Percentiles rank a stretch among this genome's conserved stretches.
phyloP scores from a whole-genome alignment of 2,888 invertebrate species.

The Xanthia togata region DNA sequence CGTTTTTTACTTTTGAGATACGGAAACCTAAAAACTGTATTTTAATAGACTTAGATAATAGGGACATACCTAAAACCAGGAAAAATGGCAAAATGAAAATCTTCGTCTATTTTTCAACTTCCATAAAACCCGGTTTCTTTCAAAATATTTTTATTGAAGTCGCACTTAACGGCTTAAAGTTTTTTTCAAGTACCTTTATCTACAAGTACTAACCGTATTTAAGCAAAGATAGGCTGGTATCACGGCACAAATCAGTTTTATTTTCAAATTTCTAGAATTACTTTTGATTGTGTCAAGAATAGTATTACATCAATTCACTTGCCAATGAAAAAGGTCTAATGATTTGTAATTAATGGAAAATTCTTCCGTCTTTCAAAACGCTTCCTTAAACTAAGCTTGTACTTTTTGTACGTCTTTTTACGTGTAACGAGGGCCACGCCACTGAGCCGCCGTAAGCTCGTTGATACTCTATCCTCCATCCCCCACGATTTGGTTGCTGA shows the following conservation, averaged over 20 bases:
- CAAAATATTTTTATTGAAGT: conserved; percentile 24
- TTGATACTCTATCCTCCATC: conserved; percentile 51
- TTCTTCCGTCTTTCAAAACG: conserved; percentile 18
- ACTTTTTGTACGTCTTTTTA: conserved; percentile 61
- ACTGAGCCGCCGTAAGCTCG: conserved; percentile 66
- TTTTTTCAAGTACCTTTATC: conserved; percentile 33
- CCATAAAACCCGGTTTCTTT: conserved; percentile 14
- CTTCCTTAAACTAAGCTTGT: conserved; percentile 40
- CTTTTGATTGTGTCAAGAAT: conserved; percentile 22
- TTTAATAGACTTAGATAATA: not conserved
- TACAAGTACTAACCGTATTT: conserved; percentile 13
- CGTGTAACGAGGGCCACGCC: conserved; percentile 62
- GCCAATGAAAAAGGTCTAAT: conserved; percentile 46
- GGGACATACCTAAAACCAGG: not conserved
- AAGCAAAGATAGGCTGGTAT: conserved; percentile 8
- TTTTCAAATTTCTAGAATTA: conserved; percentile 28
- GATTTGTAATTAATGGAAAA: conserved; percentile 51
- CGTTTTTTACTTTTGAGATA: no score
- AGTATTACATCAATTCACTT: conserved; percentile 31
- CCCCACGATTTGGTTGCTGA: conserved; percentile 57
- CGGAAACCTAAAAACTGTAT: not conserved
- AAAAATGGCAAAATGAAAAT: conserved; percentile 10
- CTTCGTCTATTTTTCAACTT: conserved; percentile 3
- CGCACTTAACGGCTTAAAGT: conserved; percentile 29
- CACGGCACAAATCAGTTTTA: conserved; percentile 20